Evolutionary conservation across 2,888 invertebrate species (phyloP), one percentile per base, ranked within the genome.

Genomic region (Dynastes hyllus): DNA sequence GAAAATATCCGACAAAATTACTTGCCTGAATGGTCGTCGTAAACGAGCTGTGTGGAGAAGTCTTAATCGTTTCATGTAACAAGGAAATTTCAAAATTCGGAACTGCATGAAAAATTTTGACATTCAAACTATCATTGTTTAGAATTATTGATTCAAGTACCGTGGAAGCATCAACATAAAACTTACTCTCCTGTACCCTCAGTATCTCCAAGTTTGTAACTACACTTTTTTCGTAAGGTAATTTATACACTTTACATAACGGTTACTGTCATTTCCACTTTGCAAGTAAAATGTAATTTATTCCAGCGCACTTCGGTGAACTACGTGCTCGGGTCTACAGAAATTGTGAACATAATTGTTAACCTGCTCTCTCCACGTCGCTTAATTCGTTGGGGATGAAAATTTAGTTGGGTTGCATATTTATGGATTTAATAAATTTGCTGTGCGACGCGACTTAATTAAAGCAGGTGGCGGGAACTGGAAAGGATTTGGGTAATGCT

Each of bases 381-480:
- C 8, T 58, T 29, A 32, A 73, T 37, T 16, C 58, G 58, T 58
- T n/a, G 37, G 40, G 58, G 50, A 16, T 22, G 69, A 69, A 75
- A 61, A 61, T 75, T 27, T 63, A 45, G 37, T 75, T 75, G 37
- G 61, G 13, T 55, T n/a, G 71, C 32, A 58, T 45, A 63, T 61
- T 75, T 61, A 73, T 61, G 55, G 61, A 45, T 27, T n/a, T 61
- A 75, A 61, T 58, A 61, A 75, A 22, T 75, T 45, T 40, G 3
- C 22, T 13, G 61, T 55, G 16, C 32, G 32, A 9, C 40, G 73
- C 45, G 61, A 61, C 73, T 75, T 75, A 75, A 75, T 75, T 61
- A 61, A 75, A 75, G 13, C n/a, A 51, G 50, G 69, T 69, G 69
- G 29, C 3, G 29, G 22, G 50, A 29, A 40, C 40, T 22, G 53